A percentile compares a stretch with the other conserved stretches of the same genome.
These are phyloP conservation scores for Pseudorasbora parva DNA, from an alignment of 2,113 vertebrate species.

Conservation along the genomic window DNA sequence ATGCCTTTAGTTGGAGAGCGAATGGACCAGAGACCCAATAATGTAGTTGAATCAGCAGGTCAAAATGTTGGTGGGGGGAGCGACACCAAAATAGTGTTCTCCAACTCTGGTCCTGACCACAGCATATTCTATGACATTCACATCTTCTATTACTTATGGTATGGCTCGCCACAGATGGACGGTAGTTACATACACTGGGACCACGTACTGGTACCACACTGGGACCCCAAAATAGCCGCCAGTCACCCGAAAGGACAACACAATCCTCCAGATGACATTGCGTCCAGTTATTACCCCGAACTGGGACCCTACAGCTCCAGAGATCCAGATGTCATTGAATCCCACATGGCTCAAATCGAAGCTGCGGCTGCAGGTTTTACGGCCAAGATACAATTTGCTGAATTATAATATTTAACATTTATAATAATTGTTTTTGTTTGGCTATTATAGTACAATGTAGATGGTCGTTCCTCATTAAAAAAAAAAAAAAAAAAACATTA, in stretches of 20 bases:
- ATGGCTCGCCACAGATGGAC: conserved; percentile 80
- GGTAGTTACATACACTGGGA: conserved; percentile 86
- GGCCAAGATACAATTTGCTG: not conserved
- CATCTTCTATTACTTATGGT: conserved; percentile 92
- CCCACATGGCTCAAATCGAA: conserved; percentile 84
- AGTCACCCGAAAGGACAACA: conserved; percentile 87
- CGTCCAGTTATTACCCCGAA: conserved; percentile 87
- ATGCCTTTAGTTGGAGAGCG: conserved; percentile 69
- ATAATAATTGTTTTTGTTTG: not conserved
- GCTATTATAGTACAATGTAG: not conserved
- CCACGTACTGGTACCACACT: conserved; percentile 88
- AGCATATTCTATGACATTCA: conserved; percentile 85
- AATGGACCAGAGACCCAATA: conserved; percentile 66
- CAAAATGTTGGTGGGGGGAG: conserved; percentile 61
- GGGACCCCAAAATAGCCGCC: conserved; percentile 91
- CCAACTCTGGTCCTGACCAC: conserved; percentile 72
- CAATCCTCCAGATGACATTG: conserved; percentile 83
- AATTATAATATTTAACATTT: not conserved
- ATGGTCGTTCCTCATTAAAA: not conserved
- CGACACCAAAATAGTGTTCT: conserved; percentile 79
- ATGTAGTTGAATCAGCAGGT: conserved; percentile 61
- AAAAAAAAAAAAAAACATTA: not conserved
- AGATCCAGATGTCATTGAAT: conserved; percentile 82
- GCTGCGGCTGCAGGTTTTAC: conserved; percentile 80
- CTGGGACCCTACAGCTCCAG: conserved; percentile 89